Conservation (phyloP, 2,797 vertebrate genomes). For the Chaenodraco wilsoni region DNA sequence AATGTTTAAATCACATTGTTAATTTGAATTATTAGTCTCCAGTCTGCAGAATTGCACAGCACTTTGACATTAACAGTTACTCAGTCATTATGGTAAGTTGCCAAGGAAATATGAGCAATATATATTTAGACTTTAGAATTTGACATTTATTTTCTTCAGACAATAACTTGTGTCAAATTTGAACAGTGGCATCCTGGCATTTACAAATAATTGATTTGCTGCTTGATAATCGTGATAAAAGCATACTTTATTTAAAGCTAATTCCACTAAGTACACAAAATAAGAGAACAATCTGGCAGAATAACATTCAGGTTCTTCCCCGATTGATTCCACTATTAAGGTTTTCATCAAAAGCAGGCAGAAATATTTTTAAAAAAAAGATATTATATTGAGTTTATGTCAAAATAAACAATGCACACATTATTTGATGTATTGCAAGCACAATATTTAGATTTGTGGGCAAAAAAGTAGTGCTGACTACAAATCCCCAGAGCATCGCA, state of each 20-base stretch:
- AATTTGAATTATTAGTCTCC: background rate
- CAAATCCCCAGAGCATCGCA: slow-evolving; percentile 40
- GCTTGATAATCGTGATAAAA: slow-evolving; percentile 55
- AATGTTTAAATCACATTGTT: background rate
- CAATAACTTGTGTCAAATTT: slow-evolving; percentile 46
- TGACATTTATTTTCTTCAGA: slow-evolving; percentile 53
- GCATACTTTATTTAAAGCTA: slow-evolving; percentile 45
- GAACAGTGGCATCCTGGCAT: slow-evolving; percentile 53
- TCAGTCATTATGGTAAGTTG: background rate
- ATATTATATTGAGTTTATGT: background rate
- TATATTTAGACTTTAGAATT: slow-evolving; percentile 34
- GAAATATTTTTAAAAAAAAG: background rate
- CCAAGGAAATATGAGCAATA: background rate
- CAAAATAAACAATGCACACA: too few relatives aligned
- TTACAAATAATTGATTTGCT: slow-evolving; percentile 54
- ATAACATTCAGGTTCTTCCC: slow-evolving; percentile 50
- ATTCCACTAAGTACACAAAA: slow-evolving; percentile 62
- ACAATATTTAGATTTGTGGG: slow-evolving; percentile 36
- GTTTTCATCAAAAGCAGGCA: background rate
- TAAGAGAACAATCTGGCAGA: slow-evolving; percentile 47
- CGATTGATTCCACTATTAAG: background rate
- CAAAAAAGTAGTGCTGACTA: slow-evolving; percentile 46
- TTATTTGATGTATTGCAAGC: slow-evolving; percentile 15
- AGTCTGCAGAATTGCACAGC: background rate
- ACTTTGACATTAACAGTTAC: background rate